phyloP scores from a whole-genome alignment of 2,113 vertebrate genomes.

The Muntiacus muntjak region DNA sequence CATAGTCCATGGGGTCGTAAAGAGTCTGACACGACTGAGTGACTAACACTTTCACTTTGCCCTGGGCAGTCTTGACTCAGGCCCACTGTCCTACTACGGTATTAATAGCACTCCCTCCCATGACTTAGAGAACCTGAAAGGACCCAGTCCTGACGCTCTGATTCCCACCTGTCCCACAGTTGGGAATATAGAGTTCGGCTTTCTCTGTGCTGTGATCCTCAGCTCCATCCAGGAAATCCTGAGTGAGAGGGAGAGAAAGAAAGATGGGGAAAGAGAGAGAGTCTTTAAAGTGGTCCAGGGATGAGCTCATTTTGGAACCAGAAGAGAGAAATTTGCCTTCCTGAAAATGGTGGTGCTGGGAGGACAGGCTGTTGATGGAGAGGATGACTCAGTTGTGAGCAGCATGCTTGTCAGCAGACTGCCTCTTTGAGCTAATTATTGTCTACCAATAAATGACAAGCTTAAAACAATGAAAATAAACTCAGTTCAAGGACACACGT shows the following conservation, averaged over 20 bases:
- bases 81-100: background rate
- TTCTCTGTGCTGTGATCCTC: background rate
- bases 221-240: background rate
- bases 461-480: background rate
- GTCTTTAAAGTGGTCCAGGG: background rate
- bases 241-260: background rate
- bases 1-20: background rate
- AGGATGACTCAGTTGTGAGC: background rate
- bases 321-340: background rate
- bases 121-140: background rate
- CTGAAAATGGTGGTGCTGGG: background rate
- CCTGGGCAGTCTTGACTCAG: fast-evolving
- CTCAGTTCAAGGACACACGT: slow-evolving; percentile 8
- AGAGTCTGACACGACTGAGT: fast-evolving
- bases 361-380: fast-evolving
- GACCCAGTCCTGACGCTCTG: background rate
- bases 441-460: background rate
- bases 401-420: background rate
- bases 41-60: background rate
- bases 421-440: background rate
- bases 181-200: background rate
- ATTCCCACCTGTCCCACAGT: background rate
- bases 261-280: too few relatives aligned
- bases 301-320: background rate
- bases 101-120: fast-evolving